phyloP scores from a whole-genome alignment of 2,888 invertebrate genomes.

The Metalampra italica region DNA sequence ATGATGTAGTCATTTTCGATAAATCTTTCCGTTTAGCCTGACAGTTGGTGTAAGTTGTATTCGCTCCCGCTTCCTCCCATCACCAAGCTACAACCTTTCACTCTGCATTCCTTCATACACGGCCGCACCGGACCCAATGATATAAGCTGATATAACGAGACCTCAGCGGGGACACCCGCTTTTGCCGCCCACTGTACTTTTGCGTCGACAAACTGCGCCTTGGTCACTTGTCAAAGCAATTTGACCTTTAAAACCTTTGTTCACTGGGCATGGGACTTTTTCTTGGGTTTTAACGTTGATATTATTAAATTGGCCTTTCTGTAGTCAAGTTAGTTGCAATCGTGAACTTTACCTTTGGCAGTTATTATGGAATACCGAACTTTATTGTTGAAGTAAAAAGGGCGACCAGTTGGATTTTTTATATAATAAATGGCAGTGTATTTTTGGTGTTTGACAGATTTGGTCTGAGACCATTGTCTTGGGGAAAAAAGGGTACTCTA shows the following conservation, averaged over 20 bases:
- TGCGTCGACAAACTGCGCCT: neutral
- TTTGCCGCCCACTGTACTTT: slow-evolving; percentile 8
- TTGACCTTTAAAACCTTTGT: neutral
- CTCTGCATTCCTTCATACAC: slow-evolving; percentile 48
- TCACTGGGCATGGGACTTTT: too few relatives aligned
- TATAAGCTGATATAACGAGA: slow-evolving; percentile 30
- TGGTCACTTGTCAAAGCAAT: neutral
- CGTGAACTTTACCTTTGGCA: too few relatives aligned
- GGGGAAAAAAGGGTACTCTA: too few relatives aligned
- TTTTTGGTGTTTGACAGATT: too few relatives aligned
- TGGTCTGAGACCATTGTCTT: too few relatives aligned
- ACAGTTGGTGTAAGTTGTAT: too few relatives aligned
- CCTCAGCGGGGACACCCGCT: slow-evolving; percentile 32
- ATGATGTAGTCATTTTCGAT: too few relatives aligned
- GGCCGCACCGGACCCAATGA: slow-evolving; percentile 38
- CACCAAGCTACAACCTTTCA: slow-evolving; percentile 33
- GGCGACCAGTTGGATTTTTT: too few relatives aligned
- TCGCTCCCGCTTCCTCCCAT: slow-evolving; percentile 25
- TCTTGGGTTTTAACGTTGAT: neutral
- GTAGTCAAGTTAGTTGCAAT: neutral
- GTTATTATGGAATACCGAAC: too few relatives aligned
- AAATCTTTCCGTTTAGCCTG: too few relatives aligned
- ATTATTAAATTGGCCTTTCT: neutral
- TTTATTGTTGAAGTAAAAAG: too few relatives aligned
- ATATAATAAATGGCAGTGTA: too few relatives aligned